Percentiles rank a stretch among this genome's conserved stretches.
phyloP scores from a whole-genome alignment of 2,113 vertebrate genomes.

The Platichthys flesus region DNA sequence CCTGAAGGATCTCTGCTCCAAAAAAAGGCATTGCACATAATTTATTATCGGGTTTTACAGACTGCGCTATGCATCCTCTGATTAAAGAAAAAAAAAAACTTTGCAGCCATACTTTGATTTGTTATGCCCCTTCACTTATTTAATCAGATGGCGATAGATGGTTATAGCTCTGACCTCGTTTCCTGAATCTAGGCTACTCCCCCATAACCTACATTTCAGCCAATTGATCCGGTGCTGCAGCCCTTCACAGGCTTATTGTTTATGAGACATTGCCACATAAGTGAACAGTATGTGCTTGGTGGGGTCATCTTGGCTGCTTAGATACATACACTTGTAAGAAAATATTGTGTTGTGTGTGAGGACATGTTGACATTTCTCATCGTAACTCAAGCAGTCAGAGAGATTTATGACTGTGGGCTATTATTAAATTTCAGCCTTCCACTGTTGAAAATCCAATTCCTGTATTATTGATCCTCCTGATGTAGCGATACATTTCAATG shows the following conservation, averaged over 20 bases:
- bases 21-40: constrained; percentile 26
- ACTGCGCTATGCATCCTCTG: constrained; percentile 10
- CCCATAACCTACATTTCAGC: constrained; percentile 41
- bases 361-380: constrained; percentile 46
- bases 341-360: constrained; percentile 45
- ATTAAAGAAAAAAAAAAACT: constrained; percentile 30
- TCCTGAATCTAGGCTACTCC: constrained; percentile 33
- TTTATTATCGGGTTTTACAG: constrained; percentile 1
- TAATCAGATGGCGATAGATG: constrained; percentile 30
- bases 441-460: constrained; percentile 69
- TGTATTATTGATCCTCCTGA: constrained; percentile 74
- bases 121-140: constrained; percentile 7
- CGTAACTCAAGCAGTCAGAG: constrained; percentile 61
- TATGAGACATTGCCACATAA: constrained; percentile 27
- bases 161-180: constrained; percentile 43
- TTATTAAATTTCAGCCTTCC: constrained; percentile 73
- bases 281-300: constrained; percentile 20
- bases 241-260: constrained; percentile 9
- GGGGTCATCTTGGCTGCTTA: constrained; percentile 9
- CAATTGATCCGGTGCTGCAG: constrained; percentile 23
- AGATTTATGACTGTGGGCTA: constrained; percentile 72
- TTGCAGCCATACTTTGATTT: constrained; percentile 19
- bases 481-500: constrained; percentile 61
- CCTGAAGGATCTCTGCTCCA: constrained; percentile 37
- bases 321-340: constrained; percentile 25